A percentile compares a stretch with the other conserved stretches of the same genome.
Conservation (phyloP, 1,140 invertebrate genomes). For the Myzus persicae region DNA sequence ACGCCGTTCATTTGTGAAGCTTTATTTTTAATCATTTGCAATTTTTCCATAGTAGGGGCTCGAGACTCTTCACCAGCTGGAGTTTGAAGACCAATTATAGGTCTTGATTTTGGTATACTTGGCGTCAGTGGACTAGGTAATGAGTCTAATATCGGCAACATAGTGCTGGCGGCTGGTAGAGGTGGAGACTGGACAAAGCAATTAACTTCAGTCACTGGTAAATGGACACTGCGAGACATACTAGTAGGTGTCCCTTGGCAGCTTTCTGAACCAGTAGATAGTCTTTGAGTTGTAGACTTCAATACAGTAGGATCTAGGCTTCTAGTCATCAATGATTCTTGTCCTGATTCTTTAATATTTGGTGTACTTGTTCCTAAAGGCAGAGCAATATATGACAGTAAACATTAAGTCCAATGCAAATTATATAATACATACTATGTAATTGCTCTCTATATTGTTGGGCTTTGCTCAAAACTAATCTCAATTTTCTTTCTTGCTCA, state of each 20-base stretch:
- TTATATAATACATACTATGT: constrained; percentile 37
- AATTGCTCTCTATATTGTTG: constrained; percentile 87
- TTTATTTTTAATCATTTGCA: constrained; percentile 56
- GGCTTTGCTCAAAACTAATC: constrained; percentile 85
- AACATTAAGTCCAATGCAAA: neutral
- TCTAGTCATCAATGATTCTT: constrained; percentile 68
- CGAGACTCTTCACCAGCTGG: constrained; percentile 26
- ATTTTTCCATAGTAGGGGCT: constrained; percentile 58
- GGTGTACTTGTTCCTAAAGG: neutral
- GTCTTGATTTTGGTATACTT: constrained; percentile 46
- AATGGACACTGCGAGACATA: constrained; percentile 55
- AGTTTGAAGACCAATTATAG: constrained; percentile 43
- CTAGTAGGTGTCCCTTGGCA: constrained; percentile 46
- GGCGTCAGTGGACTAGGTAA: constrained; percentile 71
- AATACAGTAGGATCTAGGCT: constrained; percentile 70
- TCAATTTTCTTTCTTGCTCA: constrained; percentile 84
- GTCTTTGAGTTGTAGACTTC: constrained; percentile 50
- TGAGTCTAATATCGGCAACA: constrained; percentile 85
- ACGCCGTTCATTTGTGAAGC: constrained; percentile 25
- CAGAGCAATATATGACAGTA: neutral
- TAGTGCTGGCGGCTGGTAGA: constrained; percentile 80
- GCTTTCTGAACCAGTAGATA: constrained; percentile 47
- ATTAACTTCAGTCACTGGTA: constrained; percentile 25
- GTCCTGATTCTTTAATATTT: constrained; percentile 27
- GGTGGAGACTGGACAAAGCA: constrained; percentile 64